Evolutionary conservation across 2,888 invertebrate species (phyloP).

Genomic region (Chorisops tibialis): DNA sequence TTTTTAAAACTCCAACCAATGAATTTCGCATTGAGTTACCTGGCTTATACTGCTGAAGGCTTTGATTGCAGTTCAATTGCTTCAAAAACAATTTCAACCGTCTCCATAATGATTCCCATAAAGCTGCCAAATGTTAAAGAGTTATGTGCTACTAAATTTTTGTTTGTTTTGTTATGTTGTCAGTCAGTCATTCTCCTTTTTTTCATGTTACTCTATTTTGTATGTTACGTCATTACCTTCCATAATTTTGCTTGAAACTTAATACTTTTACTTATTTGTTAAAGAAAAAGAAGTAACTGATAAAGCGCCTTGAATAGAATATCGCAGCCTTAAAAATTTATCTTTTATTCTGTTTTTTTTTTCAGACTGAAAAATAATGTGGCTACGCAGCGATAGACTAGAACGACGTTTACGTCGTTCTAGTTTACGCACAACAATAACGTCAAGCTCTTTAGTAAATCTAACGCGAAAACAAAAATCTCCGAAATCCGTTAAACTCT

Average conservation of each 20-base stretch:
- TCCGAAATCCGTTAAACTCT: constrained; percentile 15
- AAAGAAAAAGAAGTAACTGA: background rate
- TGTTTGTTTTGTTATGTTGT: too few species aligned
- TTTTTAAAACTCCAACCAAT: too few species aligned
- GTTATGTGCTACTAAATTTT: too few species aligned
- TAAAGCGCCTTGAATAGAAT: background rate
- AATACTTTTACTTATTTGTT: background rate
- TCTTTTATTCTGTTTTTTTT: background rate
- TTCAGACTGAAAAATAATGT: constrained; percentile 54
- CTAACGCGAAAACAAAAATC: constrained; percentile 2
- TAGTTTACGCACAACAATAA: constrained; percentile 33
- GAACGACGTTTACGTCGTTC: constrained; percentile 55
- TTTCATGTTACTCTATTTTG: too few species aligned
- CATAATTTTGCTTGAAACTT: background rate
- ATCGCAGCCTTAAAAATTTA: background rate
- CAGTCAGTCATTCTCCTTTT: too few species aligned
- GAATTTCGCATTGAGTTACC: too few species aligned
- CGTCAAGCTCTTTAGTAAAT: constrained; percentile 28
- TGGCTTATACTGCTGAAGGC: too few species aligned
- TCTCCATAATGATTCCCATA: too few species aligned
- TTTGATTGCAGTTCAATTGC: too few species aligned
- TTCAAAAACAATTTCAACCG: too few species aligned
- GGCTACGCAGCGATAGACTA: constrained; percentile 66
- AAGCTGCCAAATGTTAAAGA: too few species aligned
- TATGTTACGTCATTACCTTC: background rate